Conservation (phyloP, 2,797 vertebrate species). For the Macrochelys suwanniensis region DNA sequence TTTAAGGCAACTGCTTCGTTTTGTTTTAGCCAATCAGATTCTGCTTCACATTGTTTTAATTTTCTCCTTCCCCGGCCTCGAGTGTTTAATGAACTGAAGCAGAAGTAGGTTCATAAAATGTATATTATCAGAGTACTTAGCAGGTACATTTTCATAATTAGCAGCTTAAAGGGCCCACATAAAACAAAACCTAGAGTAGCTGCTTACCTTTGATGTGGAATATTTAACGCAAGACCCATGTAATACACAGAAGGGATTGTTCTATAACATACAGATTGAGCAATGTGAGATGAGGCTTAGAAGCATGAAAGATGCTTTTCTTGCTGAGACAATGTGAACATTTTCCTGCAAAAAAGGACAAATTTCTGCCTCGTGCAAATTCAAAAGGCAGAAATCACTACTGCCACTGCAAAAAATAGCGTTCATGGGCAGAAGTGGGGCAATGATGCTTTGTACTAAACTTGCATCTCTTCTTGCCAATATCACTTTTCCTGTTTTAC, state of each 20-base stretch:
- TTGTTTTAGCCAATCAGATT: not conserved
- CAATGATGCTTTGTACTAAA: not conserved
- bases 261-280: not conserved
- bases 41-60: not conserved
- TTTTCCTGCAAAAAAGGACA: not conserved
- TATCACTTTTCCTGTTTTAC: not conserved
- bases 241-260: not conserved
- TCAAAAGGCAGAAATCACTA: not conserved
- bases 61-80: not conserved
- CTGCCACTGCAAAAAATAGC: not conserved
- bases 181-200: conserved; percentile 23
- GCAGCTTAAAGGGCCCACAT: not conserved
- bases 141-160: conserved; percentile 6
- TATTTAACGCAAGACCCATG: not conserved
- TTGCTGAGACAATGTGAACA: not conserved
- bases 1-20: conserved; percentile 21
- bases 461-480: not conserved
- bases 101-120: not conserved
- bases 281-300: not conserved
- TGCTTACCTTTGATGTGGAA: not conserved
- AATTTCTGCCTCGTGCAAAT: not conserved
- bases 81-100: conserved; percentile 17
- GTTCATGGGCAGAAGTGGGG: not conserved
- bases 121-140: conserved; percentile 27
- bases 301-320: not conserved